Evolutionary conservation across 2,113 vertebrate genomes (phyloP).

Genomic region (Paramormyrops kingsleyae): DNA sequence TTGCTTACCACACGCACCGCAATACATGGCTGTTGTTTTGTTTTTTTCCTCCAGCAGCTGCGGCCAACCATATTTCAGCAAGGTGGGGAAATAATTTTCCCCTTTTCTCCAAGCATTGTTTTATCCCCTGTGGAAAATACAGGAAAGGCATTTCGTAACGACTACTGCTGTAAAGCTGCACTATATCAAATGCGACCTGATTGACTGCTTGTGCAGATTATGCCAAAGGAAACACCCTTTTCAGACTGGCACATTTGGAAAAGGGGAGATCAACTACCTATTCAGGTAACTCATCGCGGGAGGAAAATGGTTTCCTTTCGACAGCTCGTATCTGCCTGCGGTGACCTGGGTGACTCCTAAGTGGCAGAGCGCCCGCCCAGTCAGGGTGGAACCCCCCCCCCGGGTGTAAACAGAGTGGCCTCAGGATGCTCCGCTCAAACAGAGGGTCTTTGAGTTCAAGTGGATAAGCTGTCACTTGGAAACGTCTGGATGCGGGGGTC

Average conservation of each 20-base stretch:
- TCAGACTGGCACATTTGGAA: conserved; percentile 26
- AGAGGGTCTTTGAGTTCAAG: conserved; percentile 58
- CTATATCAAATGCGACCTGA: neutral
- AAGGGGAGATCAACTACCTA: conserved; percentile 42
- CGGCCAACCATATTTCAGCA: neutral
- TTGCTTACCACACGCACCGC: neutral
- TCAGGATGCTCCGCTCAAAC: conserved; percentile 3
- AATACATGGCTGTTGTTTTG: neutral
- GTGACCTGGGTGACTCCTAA: conserved; percentile 66
- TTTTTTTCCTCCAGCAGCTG: neutral
- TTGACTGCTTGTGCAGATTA: neutral
- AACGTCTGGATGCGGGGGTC: conserved; percentile 61
- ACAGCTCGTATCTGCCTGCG: conserved; percentile 58
- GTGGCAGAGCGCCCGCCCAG: conserved; percentile 64
- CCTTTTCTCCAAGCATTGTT: neutral
- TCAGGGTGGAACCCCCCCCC: conserved; percentile 44
- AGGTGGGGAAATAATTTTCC: neutral
- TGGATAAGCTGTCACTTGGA: conserved; percentile 75
- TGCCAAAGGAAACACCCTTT: neutral
- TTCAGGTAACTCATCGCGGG: conserved; percentile 73
- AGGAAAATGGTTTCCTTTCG: conserved; percentile 71
- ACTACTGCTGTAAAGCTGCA: neutral
- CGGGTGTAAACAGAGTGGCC: conserved; percentile 32
- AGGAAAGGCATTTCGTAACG: neutral
- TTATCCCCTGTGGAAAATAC: neutral